A percentile compares a stretch with the other conserved stretches of the same genome.
Conservation (phyloP, 2,797 vertebrate species). For the Synanceia verrucosa region DNA sequence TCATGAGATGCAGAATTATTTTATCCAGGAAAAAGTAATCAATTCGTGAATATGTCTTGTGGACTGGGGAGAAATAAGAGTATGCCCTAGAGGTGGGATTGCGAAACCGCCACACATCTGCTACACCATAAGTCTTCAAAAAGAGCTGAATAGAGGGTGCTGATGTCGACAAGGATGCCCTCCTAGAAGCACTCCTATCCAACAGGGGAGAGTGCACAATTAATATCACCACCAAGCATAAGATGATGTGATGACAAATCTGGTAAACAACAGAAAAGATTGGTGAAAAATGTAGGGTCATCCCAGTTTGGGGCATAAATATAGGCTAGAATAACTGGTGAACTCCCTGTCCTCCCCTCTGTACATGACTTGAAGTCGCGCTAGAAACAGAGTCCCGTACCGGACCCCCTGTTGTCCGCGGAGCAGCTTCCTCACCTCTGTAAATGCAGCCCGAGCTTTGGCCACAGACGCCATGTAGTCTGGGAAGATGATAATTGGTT, state of each 20-base stretch:
- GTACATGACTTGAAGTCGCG: neutral
- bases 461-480: slow-evolving; percentile 24
- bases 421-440: slow-evolving; percentile 8
- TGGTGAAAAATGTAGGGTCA: neutral
- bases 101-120: neutral
- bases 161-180: neutral
- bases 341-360: slow-evolving; percentile 4
- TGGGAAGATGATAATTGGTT: slow-evolving; percentile 7
- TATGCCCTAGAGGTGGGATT: neutral
- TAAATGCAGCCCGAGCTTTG: slow-evolving; percentile 6
- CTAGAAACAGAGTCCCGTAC: slow-evolving; percentile 5
- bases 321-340: neutral
- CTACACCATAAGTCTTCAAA: no score
- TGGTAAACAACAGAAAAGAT: neutral
- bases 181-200: neutral
- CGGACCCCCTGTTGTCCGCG: neutral
- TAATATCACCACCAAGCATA: neutral
- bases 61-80: neutral
- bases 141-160: neutral
- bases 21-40: neutral
- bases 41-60: neutral
- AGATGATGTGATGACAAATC: neutral
- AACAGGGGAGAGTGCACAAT: neutral
- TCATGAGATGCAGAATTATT: neutral
- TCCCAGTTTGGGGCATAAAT: no score